Base-by-base conservation (phyloP, 2,113 vertebrate species). In the Microcebus lehilahytsara region DNA sequence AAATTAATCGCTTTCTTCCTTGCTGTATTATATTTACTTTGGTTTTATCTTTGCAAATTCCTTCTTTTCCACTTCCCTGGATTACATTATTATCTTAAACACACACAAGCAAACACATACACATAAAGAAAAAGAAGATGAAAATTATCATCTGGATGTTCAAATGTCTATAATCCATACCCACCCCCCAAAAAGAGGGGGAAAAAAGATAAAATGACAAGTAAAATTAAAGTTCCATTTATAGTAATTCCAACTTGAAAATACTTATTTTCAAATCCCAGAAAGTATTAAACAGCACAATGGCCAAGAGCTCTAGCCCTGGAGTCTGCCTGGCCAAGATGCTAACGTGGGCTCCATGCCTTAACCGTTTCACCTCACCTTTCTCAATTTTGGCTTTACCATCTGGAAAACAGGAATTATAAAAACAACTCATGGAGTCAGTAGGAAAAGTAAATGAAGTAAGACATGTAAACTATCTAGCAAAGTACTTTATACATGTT, bases 1-100 rank as follows among this genome's bases (percentile, higher is more conserved):
- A 97, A 96, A 89, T 79, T 69, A 4, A 92, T 91, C 85, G 89
- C 93, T 96, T 98, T 93, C 91, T 97, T 92, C 94, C 95, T 58
- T 94, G 96, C 4, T 93, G 5, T 17, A 53, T 62, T 95, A 83
- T 11, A 80, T 93, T 96, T 85, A 64, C 75, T 92, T 95, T 88
- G 49, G 97, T 72, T 79, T 95, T 95, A 46, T 96, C 85, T 77
- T 8, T 69, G 71, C 53, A 53, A 72, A 74, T 20, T 96, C 66
- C 90, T 97, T 58, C 85, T 80, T 67, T 87, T 97, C 86, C 62
- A 90, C 71, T 87, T 75, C 16, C 53, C 92, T 62, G 96, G 69
- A 72, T 97, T 78, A 86, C 75, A 84, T 60, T 88, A 66, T 32
- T 88, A 96, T 66, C 98, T 98, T 95, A 86, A 88, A 95, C 64